These are phyloP conservation scores for Poeciliopsis infans DNA, from an alignment of 2,797 vertebrate genomes.

Conservation along the genomic window DNA sequence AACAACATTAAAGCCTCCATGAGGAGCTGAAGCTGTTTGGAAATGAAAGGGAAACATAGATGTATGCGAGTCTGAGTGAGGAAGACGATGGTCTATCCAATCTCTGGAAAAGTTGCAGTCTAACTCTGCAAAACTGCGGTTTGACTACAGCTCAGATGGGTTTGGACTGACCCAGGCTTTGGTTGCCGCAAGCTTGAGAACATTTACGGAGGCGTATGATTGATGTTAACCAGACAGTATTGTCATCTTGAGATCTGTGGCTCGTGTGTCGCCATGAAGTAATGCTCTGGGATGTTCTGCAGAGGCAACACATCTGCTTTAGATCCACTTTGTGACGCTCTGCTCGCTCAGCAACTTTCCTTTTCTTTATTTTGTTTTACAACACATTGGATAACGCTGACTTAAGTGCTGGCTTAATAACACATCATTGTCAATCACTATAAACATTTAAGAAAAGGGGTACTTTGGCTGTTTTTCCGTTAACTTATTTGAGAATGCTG, in stretches of 20 bases:
- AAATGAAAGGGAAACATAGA: conserved; percentile 67
- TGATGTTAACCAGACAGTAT: conserved; percentile 62
- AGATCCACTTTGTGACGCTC: conserved; percentile 59
- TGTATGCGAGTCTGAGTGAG: conserved; percentile 20
- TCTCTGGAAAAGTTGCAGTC: conserved; percentile 32
- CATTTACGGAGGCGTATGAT: conserved; percentile 58
- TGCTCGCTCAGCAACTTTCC: conserved; percentile 69
- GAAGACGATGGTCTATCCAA: conserved; percentile 26
- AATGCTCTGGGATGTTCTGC: conserved; percentile 39
- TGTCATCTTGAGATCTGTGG: conserved; percentile 35
- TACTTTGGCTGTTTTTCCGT: neutral
- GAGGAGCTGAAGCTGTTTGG: conserved; percentile 62
- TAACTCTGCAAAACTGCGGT: conserved; percentile 33
- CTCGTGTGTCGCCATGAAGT: conserved; percentile 36
- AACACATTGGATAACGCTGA: conserved; percentile 69
- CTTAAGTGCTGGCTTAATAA: conserved; percentile 58
- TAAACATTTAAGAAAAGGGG: neutral
- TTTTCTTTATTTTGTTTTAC: conserved; percentile 67
- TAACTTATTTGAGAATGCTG: neutral
- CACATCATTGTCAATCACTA: conserved; percentile 25
- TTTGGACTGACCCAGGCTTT: conserved; percentile 25
- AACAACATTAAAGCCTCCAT: conserved; percentile 73
- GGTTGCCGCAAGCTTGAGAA: conserved; percentile 43
- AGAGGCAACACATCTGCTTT: conserved; percentile 64
- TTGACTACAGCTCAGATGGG: conserved; percentile 28